These are phyloP conservation scores for Heliothis peltigera DNA, from an alignment of 2,888 invertebrate genomes.

Conservation along the genomic window DNA sequence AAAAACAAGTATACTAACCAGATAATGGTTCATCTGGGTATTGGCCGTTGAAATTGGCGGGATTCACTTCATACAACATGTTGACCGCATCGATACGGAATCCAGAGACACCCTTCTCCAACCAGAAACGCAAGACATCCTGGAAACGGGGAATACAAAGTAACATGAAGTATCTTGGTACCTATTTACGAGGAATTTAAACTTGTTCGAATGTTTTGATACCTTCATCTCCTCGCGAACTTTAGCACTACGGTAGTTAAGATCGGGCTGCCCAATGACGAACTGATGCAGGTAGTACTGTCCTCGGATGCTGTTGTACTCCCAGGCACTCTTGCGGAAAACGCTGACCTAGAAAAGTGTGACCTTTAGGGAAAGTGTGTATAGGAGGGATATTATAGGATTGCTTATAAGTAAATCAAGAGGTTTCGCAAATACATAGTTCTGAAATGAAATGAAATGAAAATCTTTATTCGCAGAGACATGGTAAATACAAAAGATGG, in stretches of 20 bases:
- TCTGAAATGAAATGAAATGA: no score
- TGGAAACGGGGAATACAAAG: constrained; percentile 65
- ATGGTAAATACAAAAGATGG: no score
- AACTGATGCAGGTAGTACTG: constrained; percentile 94
- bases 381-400: no score
- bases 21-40: constrained; percentile 90
- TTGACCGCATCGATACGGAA: constrained; percentile 94
- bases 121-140: constrained; percentile 94
- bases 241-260: constrained; percentile 91
- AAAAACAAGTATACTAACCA: no score
- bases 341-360: constrained; percentile 78
- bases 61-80: constrained; percentile 80
- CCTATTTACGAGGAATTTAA: not conserved
- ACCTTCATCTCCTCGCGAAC: constrained; percentile 91
- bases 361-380: not conserved
- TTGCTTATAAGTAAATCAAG: no score
- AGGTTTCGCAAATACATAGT: no score
- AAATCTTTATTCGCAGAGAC: no score
- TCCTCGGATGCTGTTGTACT: constrained; percentile 90
- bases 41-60: constrained; percentile 69
- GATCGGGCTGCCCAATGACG: constrained; percentile 92
- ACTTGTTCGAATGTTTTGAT: constrained; percentile 17
- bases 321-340: constrained; percentile 93
- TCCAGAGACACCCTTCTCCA: constrained; percentile 95
- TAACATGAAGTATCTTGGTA: not conserved